Percentiles rank a stretch among this genome's conserved stretches.
Conservation (phyloP, 2,888 invertebrate genomes). For the Eulithis testata region DNA sequence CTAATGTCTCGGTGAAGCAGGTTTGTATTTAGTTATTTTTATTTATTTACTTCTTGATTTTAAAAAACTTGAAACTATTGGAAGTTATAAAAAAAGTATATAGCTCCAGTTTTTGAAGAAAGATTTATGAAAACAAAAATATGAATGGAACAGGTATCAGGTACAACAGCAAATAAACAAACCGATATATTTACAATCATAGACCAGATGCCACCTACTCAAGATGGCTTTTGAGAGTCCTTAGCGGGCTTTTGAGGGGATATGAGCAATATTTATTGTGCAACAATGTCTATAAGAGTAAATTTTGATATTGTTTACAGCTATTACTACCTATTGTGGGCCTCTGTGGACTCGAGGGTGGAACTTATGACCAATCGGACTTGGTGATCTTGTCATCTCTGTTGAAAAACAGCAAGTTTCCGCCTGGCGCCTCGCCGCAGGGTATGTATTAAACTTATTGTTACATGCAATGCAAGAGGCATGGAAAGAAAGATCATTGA, state of each 20-base stretch:
- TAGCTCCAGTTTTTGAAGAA: not conserved
- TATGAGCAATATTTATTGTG: too few relatives aligned
- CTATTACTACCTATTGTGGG: slow-evolving; percentile 88
- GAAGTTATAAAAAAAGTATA: not conserved
- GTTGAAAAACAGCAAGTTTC: slow-evolving; percentile 90
- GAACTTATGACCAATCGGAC: slow-evolving; percentile 90
- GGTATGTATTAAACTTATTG: slow-evolving; percentile 52
- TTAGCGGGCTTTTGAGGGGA: too few relatives aligned
- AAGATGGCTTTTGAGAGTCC: too few relatives aligned
- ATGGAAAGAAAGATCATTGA: too few relatives aligned
- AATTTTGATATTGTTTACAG: slow-evolving; percentile 58
- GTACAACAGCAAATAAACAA: too few relatives aligned
- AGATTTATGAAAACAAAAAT: not conserved
- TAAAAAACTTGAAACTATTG: too few relatives aligned
- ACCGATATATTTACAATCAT: too few relatives aligned
- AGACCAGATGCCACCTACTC: too few relatives aligned
- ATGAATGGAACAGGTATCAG: too few relatives aligned
- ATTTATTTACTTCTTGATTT: too few relatives aligned
- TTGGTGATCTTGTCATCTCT: slow-evolving; percentile 90
- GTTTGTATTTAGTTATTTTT: slow-evolving; percentile 47
- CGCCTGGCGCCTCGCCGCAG: slow-evolving; percentile 77
- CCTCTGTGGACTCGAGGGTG: slow-evolving; percentile 87
- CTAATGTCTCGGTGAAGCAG: slow-evolving; percentile 79
- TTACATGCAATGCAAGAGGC: too few relatives aligned
- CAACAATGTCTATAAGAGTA: not conserved